phyloP scores from a whole-genome alignment of 2,797 vertebrate species.

The Hyperoplus lanceolatus region DNA sequence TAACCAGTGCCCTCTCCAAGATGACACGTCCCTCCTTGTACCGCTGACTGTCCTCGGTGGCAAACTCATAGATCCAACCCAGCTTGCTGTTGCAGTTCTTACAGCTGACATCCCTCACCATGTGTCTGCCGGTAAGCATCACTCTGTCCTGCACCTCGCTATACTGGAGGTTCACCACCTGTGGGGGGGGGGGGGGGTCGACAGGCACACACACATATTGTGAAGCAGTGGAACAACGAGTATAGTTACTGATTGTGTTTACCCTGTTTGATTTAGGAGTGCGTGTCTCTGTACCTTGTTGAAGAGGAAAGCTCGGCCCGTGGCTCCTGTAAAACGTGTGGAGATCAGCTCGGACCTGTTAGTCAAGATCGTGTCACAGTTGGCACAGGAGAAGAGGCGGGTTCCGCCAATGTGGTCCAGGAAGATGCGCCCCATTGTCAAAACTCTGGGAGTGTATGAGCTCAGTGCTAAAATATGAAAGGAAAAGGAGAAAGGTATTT shows the following conservation, averaged over 20 bases:
- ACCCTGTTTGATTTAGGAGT: neutral
- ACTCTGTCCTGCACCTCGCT: constrained; percentile 98
- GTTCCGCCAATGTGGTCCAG: constrained; percentile 98
- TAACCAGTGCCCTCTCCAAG: constrained; percentile 95
- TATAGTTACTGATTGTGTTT: neutral
- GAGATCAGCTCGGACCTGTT: constrained; percentile 98
- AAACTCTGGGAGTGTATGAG: constrained; percentile 21
- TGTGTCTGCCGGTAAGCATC: constrained; percentile 98
- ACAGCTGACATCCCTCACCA: constrained; percentile 99
- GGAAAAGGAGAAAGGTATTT: neutral
- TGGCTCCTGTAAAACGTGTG: constrained; percentile 97
- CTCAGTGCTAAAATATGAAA: constrained; percentile 10
- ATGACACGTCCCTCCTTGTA: constrained; percentile 99
- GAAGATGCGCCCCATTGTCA: constrained; percentile 95
- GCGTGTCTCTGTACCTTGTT: constrained; percentile 90
- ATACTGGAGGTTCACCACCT: constrained; percentile 99
- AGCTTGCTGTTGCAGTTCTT: constrained; percentile 99
- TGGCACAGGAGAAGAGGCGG: constrained; percentile 97
- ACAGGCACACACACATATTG: neutral
- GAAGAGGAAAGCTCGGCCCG: constrained; percentile 97
- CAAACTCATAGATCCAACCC: constrained; percentile 99
- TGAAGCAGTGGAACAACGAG: neutral
- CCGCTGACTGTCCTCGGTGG: constrained; percentile 98
- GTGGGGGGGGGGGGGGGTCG: constrained; percentile 35
- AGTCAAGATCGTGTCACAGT: constrained; percentile 98